Conservation (phyloP, 2,888 invertebrate genomes). For the Dorcus hopei region DNA sequence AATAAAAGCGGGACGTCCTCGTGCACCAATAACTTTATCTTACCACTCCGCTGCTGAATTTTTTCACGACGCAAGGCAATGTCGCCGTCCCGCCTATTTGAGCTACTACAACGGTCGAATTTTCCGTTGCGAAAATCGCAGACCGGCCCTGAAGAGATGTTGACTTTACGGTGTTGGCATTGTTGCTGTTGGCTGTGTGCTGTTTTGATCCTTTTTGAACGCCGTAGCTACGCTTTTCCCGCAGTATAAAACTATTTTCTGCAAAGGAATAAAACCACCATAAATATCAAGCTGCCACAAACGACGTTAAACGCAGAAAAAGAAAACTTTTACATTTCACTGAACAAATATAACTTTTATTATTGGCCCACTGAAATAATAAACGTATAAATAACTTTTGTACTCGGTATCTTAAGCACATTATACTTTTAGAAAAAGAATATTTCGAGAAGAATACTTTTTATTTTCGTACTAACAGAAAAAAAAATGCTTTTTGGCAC, state of each 20-base stretch:
- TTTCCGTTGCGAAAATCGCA: slow-evolving; percentile 44
- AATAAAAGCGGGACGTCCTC: background rate
- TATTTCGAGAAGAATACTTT: no score
- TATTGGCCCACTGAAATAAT: no score
- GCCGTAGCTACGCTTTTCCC: slow-evolving; percentile 19
- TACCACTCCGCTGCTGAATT: slow-evolving; percentile 47
- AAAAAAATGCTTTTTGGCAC: no score
- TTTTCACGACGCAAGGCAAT: slow-evolving; percentile 46
- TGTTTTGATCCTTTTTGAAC: slow-evolving; percentile 13
- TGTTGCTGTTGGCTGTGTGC: background rate
- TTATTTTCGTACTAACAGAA: no score
- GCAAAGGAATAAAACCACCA: background rate
- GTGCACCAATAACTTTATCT: slow-evolving; percentile 25
- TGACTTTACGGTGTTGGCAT: slow-evolving; percentile 15
- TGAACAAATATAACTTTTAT: no score
- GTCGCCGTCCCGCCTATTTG: slow-evolving; percentile 49
- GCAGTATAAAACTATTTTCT: background rate
- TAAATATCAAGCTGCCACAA: no score
- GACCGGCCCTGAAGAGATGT: slow-evolving; percentile 17
- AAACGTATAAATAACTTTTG: no score
- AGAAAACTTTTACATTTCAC: no score
- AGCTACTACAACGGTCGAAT: slow-evolving; percentile 46
- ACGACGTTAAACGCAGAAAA: no score
- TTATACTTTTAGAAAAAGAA: no score
- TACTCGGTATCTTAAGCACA: no score